Evolutionary conservation across 2,113 vertebrate genomes (phyloP).

Genomic region (Pangasianodon gigas): DNA sequence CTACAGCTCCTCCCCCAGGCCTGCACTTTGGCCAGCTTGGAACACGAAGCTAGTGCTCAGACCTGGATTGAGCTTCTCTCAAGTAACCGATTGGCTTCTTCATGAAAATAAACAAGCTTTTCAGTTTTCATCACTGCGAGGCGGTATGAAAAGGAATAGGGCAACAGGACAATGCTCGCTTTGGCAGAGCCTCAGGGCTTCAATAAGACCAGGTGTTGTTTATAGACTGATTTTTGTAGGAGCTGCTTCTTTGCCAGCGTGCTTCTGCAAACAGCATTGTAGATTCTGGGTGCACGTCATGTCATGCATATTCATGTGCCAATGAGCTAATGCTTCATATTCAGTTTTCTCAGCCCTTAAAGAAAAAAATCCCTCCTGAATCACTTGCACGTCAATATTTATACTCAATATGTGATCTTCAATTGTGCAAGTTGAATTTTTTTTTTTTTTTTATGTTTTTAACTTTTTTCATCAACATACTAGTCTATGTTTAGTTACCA

Average conservation of each 20-base stretch:
- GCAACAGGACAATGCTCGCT: constrained; percentile 20
- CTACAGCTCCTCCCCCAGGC: constrained; percentile 9
- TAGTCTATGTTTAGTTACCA: not conserved
- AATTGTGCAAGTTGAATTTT: not conserved
- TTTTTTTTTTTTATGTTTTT: too few species aligned
- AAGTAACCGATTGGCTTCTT: not conserved
- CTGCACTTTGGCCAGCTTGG: not conserved
- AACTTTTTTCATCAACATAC: not conserved
- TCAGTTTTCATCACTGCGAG: constrained; percentile 12
- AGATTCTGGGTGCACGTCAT: constrained; percentile 4
- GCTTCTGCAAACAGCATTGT: constrained; percentile 2
- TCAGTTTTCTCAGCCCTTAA: not conserved
- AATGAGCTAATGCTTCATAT: constrained; percentile 17
- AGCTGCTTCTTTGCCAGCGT: not conserved
- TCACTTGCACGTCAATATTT: not conserved
- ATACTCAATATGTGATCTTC: not conserved
- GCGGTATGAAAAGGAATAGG: constrained; percentile 1
- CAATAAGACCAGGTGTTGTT: constrained; percentile 48
- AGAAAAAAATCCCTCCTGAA: not conserved
- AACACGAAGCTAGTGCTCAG: not conserved
- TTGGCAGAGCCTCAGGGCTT: constrained; percentile 25
- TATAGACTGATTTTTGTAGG: constrained; percentile 35
- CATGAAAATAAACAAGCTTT: constrained; percentile 30
- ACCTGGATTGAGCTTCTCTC: not conserved
- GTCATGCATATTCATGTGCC: constrained; percentile 30